phyloP scores from a whole-genome alignment of 1,140 invertebrate species.

The Lepidurus packardi region DNA sequence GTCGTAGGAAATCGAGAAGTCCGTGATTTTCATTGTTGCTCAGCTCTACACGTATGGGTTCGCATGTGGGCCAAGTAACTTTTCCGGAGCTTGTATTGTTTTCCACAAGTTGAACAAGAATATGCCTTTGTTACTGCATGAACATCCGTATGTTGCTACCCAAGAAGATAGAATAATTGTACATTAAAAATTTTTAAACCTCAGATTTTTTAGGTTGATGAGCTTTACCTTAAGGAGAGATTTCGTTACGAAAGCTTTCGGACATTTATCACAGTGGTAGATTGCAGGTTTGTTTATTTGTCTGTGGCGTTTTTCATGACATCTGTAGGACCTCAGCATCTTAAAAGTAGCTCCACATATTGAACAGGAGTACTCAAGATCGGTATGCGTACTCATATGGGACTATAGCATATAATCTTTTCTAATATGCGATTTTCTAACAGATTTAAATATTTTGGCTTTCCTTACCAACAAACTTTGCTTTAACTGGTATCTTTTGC shows the following conservation, averaged over 20 bases:
- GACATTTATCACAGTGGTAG: constrained; percentile 28
- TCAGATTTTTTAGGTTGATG: background rate
- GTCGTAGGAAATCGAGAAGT: constrained; percentile 24
- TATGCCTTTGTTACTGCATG: constrained; percentile 30
- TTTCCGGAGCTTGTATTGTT: constrained; percentile 32
- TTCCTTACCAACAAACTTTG: background rate
- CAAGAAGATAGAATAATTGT: background rate
- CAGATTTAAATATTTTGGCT: background rate
- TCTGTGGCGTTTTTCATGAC: constrained; percentile 31
- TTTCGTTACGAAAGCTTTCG: constrained; percentile 28
- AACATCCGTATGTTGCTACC: constrained; percentile 30
- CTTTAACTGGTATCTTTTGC: background rate
- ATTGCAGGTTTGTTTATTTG: constrained; percentile 27
- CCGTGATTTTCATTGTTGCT: constrained; percentile 8
- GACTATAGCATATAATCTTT: constrained; percentile 21
- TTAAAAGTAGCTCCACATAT: constrained; percentile 32
- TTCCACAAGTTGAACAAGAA: constrained; percentile 31
- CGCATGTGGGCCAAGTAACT: constrained; percentile 32
- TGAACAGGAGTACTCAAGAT: constrained; percentile 25
- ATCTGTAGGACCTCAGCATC: constrained; percentile 29
- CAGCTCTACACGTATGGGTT: constrained; percentile 17
- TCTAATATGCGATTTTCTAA: background rate
- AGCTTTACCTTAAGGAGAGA: constrained; percentile 27
- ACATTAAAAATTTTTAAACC: background rate
- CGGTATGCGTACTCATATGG: constrained; percentile 33